A percentile compares a stretch with the other conserved stretches of the same genome.
Conservation (phyloP, 2,113 vertebrate species). For the Lontra canadensis region DNA sequence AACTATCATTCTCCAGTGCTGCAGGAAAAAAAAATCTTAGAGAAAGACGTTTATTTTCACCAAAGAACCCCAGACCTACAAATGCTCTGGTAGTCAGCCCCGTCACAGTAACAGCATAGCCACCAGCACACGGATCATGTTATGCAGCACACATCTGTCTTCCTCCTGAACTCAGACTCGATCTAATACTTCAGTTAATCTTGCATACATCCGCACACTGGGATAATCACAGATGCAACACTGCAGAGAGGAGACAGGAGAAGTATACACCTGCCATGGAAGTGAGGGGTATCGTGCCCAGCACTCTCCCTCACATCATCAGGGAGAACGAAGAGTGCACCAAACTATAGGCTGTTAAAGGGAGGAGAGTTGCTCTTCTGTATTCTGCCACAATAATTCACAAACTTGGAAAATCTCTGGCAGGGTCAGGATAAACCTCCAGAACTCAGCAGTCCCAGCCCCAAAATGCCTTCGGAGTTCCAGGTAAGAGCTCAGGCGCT, state of each 20-base stretch:
- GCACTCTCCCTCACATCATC: neutral
- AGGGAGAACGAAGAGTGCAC: neutral
- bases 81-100: neutral
- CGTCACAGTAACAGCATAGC: neutral
- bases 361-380: neutral
- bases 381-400: neutral
- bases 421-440: neutral
- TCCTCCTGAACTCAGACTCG: neutral
- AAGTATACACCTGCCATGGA: neutral
- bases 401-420: neutral
- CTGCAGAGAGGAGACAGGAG: neutral
- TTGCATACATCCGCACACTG: neutral
- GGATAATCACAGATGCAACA: neutral
- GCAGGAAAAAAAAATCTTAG: neutral
- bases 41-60: slow-evolving; percentile 20
- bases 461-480: neutral
- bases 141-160: neutral
- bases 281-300: neutral
- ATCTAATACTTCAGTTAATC: neutral
- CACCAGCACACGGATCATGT: neutral
- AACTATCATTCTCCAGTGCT: neutral
- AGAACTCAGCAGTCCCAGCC: neutral
- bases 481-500: neutral
- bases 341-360: neutral
- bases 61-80: neutral